Percentiles rank a stretch among this genome's conserved stretches.
phyloP scores from a whole-genome alignment of 2,113 vertebrate genomes.

The Lophochroa leadbeateri region DNA sequence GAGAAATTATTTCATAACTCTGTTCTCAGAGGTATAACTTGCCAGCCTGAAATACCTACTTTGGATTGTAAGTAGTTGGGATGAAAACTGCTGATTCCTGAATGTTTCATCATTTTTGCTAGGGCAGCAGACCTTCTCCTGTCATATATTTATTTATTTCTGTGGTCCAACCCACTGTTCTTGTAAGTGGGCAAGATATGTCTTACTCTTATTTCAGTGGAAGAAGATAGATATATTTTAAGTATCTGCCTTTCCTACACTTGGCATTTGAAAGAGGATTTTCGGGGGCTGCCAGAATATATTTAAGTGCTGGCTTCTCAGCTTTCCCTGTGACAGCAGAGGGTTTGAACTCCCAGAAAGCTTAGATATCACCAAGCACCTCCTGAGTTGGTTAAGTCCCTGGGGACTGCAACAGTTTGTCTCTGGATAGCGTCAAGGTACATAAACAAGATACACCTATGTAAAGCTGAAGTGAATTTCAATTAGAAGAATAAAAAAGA shows the following conservation, averaged over 20 bases:
- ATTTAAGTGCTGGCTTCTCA: background rate
- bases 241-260: background rate
- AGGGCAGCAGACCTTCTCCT: slow-evolving; percentile 28
- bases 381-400: background rate
- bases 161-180: background rate
- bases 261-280: background rate
- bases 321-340: background rate
- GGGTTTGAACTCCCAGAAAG: background rate
- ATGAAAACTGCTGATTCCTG: slow-evolving; percentile 44
- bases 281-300: background rate
- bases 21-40: slow-evolving; percentile 48
- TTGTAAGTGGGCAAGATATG: background rate
- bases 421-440: background rate
- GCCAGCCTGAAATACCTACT: slow-evolving; percentile 55
- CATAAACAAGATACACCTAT: rapidly evolving
- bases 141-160: slow-evolving; percentile 19
- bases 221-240: background rate
- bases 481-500: background rate
- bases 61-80: slow-evolving; percentile 31
- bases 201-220: background rate
- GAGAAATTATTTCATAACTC: slow-evolving; percentile 69
- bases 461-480: background rate
- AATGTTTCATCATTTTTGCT: slow-evolving; percentile 57
- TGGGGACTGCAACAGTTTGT: rapidly evolving
- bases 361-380: background rate